Evolutionary conservation across 2,113 vertebrate species (phyloP), one percentile per base, ranked within the genome.

Genomic region (Dicerorhinus sumatrensis): DNA sequence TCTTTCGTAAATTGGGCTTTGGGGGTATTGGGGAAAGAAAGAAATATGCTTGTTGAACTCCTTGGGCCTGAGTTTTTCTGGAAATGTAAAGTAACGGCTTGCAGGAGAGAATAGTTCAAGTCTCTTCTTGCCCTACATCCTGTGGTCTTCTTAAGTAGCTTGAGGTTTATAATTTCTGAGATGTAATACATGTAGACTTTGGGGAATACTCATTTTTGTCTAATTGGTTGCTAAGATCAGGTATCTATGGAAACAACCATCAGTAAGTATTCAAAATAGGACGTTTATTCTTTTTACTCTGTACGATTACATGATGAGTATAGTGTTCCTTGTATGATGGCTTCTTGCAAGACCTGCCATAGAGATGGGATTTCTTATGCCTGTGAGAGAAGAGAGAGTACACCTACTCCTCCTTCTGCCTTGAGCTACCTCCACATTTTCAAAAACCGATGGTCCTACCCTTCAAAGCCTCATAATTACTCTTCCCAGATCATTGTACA

Each of bases 241-340:
- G 75, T 92, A 95, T 87, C 95, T 92, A 87, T 97, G 97, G 80
- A 93, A 96, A 96, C 80, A 90, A 65, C 25, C 39, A 63, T 54
- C 63, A 3, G 3, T 46, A 83, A 83, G 36, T 89, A 92, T 89
- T 97, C 56, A 87, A 81, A 58, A 91, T 63, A 72, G 56, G 31
- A 94, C 29, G 48, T 94, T 21, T 79, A 18, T 97, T 81, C 70
- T 85, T 79, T 91, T 63, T 56, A 63, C 10, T 87, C 23, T 82
- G 54, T 1, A 48, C 42, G 21, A 62, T 85, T 65, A 62, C 17
- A 36, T 11, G 17, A 46, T 81, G 36, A 73, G 23, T 63, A 1
- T 58, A 56, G 73, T 54, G 46, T 48, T 76, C 42, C 72, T 56
- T 54, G 18, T 80, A 16, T 36, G 42, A 48, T 67, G 65, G 20